These are phyloP conservation scores for Dolichopus griseipennis DNA, from an alignment of 2,888 invertebrate species.

Conservation along the genomic window DNA sequence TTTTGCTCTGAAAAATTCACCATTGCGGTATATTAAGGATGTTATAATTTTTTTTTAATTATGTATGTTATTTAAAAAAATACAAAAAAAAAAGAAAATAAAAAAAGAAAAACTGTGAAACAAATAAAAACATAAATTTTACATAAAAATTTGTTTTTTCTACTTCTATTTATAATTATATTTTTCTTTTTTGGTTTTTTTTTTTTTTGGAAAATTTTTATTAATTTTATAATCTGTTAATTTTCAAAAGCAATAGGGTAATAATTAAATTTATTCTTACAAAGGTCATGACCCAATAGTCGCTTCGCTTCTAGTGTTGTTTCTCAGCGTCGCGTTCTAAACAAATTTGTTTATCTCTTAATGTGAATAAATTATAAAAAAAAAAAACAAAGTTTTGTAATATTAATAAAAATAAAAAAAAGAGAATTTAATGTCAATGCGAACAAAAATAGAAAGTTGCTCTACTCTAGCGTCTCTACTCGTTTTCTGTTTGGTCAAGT, in stretches of 20 bases:
- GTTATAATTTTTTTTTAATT: conserved; percentile 5
- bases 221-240: neutral
- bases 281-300: no score
- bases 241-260: no score
- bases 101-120: conserved; percentile 7
- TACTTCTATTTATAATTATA: neutral
- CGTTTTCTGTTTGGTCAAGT: no score
- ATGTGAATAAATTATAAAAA: no score
- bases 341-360: no score
- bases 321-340: no score
- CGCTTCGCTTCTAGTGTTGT: no score
- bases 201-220: neutral
- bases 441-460: no score
- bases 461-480: no score
- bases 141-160: conserved; percentile 11
- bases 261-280: neutral
- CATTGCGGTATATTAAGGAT: conserved; percentile 5
- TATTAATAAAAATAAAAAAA: no score
- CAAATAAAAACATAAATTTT: conserved; percentile 11
- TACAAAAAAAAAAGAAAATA: neutral
- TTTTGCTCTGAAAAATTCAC: neutral
- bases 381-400: no score
- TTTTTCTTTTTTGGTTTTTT: neutral
- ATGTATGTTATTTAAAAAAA: conserved; percentile 9
- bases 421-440: no score